These are phyloP conservation scores for Harpegnathos saltator DNA, from an alignment of 1,140 invertebrate genomes.

Conservation along the genomic window DNA sequence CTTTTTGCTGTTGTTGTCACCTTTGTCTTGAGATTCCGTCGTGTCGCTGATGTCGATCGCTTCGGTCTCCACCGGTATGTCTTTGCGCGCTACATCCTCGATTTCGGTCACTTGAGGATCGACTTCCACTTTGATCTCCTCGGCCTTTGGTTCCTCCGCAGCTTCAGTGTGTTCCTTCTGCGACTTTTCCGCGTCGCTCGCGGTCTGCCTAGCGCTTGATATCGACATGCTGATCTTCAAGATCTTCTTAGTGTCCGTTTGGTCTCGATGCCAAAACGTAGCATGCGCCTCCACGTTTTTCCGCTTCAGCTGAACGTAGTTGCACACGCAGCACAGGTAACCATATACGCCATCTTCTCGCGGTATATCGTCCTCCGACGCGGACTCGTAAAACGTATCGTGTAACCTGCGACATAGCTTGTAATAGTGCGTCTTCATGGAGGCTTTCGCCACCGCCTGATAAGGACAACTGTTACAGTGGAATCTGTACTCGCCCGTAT, in stretches of 20 bases:
- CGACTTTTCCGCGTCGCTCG: background rate
- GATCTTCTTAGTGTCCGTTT: slow-evolving; percentile 78
- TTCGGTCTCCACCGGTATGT: background rate
- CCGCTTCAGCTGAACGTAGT: slow-evolving; percentile 89
- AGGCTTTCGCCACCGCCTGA: slow-evolving; percentile 81
- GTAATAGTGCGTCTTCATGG: slow-evolving; percentile 85
- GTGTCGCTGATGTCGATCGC: background rate
- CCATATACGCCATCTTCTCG: slow-evolving; percentile 85
- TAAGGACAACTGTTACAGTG: slow-evolving; percentile 87
- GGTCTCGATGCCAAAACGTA: slow-evolving; percentile 85
- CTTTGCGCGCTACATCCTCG: background rate
- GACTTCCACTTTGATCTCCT: slow-evolving; percentile 9
- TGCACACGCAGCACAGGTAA: slow-evolving; percentile 89
- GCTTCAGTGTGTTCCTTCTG: background rate
- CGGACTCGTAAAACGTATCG: slow-evolving; percentile 69
- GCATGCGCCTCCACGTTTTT: slow-evolving; percentile 88
- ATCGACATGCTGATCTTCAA: slow-evolving; percentile 86
- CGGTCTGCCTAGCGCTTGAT: background rate
- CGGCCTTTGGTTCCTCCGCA: background rate
- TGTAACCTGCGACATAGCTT: slow-evolving; percentile 76
- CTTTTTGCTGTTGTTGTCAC: background rate
- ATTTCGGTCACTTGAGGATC: background rate
- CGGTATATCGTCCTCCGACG: slow-evolving; percentile 76
- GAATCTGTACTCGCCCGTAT: slow-evolving; percentile 91
- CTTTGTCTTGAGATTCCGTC: background rate